These are phyloP conservation scores for Callorhinus ursinus DNA, from an alignment of 2,113 vertebrate genomes.

Conservation along the genomic window DNA sequence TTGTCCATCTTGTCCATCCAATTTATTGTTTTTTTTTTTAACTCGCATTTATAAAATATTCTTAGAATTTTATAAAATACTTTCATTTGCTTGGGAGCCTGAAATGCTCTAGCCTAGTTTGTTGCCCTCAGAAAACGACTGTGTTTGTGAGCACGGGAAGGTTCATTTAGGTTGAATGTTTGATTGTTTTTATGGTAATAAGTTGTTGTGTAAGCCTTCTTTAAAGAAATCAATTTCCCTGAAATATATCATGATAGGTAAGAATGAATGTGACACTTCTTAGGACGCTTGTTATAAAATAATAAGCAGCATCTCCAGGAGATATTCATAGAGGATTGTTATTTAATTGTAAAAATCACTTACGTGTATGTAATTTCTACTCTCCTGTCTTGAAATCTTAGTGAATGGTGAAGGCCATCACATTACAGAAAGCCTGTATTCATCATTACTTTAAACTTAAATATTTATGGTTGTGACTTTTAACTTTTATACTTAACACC, in stretches of 20 bases:
- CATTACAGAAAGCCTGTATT: background rate
- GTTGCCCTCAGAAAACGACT: background rate
- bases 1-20: background rate
- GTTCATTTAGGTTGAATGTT: slow-evolving; percentile 48
- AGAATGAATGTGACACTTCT: slow-evolving; percentile 28
- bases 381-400: slow-evolving; percentile 1
- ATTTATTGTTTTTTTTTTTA: slow-evolving; percentile 3
- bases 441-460: slow-evolving; percentile 29
- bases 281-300: slow-evolving; percentile 24
- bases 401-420: background rate
- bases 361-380: background rate
- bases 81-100: background rate
- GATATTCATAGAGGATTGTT: slow-evolving; percentile 6
- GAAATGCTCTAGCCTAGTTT: background rate
- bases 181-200: slow-evolving; percentile 15
- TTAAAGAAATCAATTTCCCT: background rate
- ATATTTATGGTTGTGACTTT: slow-evolving; percentile 43
- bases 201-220: slow-evolving; percentile 33
- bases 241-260: background rate
- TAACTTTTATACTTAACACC: slow-evolving; percentile 3
- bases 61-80: background rate
- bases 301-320: background rate
- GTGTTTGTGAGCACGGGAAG: background rate
- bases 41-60: background rate
- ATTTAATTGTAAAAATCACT: slow-evolving; percentile 41